Evolutionary conservation across 2,888 invertebrate genomes (phyloP).

Genomic region (Empis stercorea): DNA sequence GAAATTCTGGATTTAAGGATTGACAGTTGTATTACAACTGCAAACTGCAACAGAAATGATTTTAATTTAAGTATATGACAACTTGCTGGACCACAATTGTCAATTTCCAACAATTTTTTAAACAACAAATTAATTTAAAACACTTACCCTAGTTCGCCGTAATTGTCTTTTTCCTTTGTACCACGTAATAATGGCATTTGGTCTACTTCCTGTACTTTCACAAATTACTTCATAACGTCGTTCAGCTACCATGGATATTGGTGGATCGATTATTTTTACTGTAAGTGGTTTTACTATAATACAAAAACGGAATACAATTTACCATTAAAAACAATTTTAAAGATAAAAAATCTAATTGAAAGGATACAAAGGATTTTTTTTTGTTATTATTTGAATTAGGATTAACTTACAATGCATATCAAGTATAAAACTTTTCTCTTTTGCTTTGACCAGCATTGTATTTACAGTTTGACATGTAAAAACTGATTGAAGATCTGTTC

Average conservation of each 20-base stretch:
- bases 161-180: conserved; percentile 76
- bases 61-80: no score
- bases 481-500: conserved; percentile 70
- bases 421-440: conserved; percentile 59
- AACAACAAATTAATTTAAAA: no score
- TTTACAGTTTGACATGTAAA: conserved; percentile 83
- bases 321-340: background rate
- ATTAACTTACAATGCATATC: conserved; percentile 73
- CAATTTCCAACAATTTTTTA: no score
- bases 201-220: conserved; percentile 72
- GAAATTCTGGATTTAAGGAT: no score
- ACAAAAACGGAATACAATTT: background rate
- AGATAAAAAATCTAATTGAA: background rate
- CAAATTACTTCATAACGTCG: conserved; percentile 72
- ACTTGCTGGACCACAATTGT: no score
- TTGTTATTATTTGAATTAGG: background rate
- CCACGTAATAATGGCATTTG: conserved; percentile 78
- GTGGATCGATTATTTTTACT: conserved; percentile 58
- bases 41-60: no score
- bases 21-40: no score
- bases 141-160: conserved; percentile 59
- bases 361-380: background rate
- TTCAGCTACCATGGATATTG: conserved; percentile 64
- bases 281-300: conserved; percentile 65
- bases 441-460: conserved; percentile 68